Percentiles rank a stretch among this genome's conserved stretches.
phyloP scores from a whole-genome alignment of 2,113 vertebrate species.

The Pluvialis apricaria region DNA sequence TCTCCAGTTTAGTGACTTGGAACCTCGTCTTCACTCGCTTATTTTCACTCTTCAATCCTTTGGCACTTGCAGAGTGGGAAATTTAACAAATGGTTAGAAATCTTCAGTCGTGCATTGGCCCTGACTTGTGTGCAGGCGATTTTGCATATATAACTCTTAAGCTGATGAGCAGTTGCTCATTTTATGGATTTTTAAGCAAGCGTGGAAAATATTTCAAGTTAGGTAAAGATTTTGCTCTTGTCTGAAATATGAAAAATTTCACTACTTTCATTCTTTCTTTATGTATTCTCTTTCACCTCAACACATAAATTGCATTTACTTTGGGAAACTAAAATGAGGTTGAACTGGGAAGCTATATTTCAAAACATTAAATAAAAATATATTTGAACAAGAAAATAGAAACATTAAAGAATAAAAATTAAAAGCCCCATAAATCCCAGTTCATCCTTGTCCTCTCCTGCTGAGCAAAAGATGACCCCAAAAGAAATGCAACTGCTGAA shows the following conservation, averaged over 20 bases:
- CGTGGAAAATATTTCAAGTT: conserved; percentile 42
- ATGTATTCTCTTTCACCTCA: background rate
- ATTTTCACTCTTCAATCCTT: background rate
- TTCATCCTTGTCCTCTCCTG: conserved; percentile 26
- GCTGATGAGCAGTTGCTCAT: conserved; percentile 23
- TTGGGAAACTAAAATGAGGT: background rate
- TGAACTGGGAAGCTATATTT: background rate
- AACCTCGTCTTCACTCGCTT: background rate
- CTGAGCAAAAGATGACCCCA: conserved; percentile 17
- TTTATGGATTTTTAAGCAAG: conserved; percentile 32
- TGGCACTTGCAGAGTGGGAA: background rate
- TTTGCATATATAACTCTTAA: background rate
- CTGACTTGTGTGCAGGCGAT: conserved; percentile 12
- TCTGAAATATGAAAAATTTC: background rate
- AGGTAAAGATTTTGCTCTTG: background rate
- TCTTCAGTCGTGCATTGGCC: background rate
- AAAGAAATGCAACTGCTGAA: conserved; percentile 20
- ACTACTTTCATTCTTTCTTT: background rate
- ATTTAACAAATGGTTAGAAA: conserved; percentile 26
- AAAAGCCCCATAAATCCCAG: conserved; percentile 14
- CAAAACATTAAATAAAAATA: conserved; percentile 26
- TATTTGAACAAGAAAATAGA: conserved; percentile 43
- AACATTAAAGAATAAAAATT: conserved; percentile 38
- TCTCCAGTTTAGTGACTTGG: conserved; percentile 21
- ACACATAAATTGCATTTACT: background rate